These are phyloP conservation scores for Hyles vespertilio DNA, from an alignment of 1,140 invertebrate species.

Conservation along the genomic window DNA sequence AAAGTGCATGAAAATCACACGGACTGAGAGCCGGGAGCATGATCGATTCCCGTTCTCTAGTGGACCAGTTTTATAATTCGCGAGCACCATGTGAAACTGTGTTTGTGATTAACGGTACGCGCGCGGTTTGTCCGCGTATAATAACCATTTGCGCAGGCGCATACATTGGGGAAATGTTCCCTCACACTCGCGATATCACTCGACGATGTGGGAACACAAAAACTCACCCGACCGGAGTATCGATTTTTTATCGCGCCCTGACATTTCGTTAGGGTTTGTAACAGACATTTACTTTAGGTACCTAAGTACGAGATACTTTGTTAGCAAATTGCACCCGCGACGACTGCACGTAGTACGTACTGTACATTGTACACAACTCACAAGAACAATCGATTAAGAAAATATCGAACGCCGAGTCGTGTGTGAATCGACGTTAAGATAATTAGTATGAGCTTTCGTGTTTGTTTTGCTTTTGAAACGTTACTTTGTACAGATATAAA, in stretches of 20 bases:
- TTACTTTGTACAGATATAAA: conserved; percentile 22
- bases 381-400: conserved; percentile 13
- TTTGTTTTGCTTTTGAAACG: conserved; percentile 23
- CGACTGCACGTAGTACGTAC: no score
- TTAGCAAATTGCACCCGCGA: conserved; percentile 21
- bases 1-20: conserved; percentile 62
- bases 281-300: conserved; percentile 15
- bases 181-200: conserved; percentile 28
- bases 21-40: conserved; percentile 28
- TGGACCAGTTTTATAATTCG: conserved; percentile 36
- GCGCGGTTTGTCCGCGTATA: conserved; percentile 7
- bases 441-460: conserved; percentile 31
- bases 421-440: conserved; percentile 17
- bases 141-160: conserved; percentile 48
- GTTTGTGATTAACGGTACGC: conserved; percentile 54
- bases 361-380: no score
- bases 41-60: conserved; percentile 42
- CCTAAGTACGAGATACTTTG: conserved; percentile 14
- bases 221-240: conserved; percentile 31
- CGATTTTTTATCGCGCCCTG: conserved; percentile 39
- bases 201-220: conserved; percentile 39
- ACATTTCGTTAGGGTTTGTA: conserved; percentile 35
- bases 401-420: conserved; percentile 16
- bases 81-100: conserved; percentile 36
- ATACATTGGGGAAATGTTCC: conserved; percentile 33